A percentile compares a stretch with the other conserved stretches of the same genome.
phyloP scores from a whole-genome alignment of 1,140 invertebrate species.

The Globodera rostochiensis region DNA sequence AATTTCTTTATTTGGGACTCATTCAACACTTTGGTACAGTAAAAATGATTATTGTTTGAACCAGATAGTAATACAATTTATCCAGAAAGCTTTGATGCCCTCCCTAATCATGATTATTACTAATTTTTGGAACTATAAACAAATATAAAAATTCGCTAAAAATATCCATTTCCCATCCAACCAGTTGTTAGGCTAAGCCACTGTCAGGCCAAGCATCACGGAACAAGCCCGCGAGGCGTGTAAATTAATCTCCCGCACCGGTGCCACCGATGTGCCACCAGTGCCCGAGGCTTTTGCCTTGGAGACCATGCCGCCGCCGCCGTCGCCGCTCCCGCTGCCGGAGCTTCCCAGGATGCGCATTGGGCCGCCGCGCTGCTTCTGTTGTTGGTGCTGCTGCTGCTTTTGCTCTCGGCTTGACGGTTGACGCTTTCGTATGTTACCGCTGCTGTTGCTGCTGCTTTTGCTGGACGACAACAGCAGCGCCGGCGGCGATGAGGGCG shows the following conservation, averaged over 20 bases:
- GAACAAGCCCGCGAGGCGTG: not conserved
- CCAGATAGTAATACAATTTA: too few species aligned
- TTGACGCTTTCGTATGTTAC: not conserved
- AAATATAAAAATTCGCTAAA: too few species aligned
- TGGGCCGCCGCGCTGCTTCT: not conserved
- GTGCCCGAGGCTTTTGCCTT: too few species aligned
- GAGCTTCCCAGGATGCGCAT: not conserved
- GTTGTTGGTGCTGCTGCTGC: not conserved
- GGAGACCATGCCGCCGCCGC: not conserved
- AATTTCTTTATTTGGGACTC: too few species aligned
- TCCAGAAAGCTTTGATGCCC: too few species aligned
- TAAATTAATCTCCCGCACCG: slow-evolving; percentile 1
- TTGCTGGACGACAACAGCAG: not conserved
- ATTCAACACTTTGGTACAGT: too few species aligned
- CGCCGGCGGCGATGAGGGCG: not conserved
- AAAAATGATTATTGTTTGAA: too few species aligned
- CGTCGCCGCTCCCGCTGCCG: too few species aligned
- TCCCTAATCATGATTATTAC: too few species aligned
- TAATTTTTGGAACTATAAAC: too few species aligned
- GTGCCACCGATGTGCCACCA: too few species aligned
- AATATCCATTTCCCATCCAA: too few species aligned
- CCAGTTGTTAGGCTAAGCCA: not conserved
- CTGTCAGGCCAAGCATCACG: not conserved
- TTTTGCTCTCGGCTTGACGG: not conserved
- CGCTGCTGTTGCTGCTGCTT: not conserved